Evolutionary conservation across 2,888 invertebrate genomes (phyloP), one percentile per base, ranked within the genome.

Genomic region (Spilarctia lutea): DNA sequence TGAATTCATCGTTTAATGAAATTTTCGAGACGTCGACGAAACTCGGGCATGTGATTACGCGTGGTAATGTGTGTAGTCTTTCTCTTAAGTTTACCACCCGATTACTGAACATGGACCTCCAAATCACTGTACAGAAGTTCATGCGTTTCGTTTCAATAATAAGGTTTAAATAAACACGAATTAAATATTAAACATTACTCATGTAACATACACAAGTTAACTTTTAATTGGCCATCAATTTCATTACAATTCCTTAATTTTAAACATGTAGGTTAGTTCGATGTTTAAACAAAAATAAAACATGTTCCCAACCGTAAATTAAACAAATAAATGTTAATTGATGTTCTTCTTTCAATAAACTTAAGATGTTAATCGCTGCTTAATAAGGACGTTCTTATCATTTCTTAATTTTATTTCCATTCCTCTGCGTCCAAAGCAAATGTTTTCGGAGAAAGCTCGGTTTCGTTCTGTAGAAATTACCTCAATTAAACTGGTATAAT

Each of bases 361-460:
- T 56, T 35, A 35, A 56, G 11, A 39, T 39, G 33, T 56, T 27
- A 56, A 13, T 67, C 39, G n/a, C n/a, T 7, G 24, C 56, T 56
- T 69, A 60, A 56, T 60, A 24, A 56, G 56, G 65, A 48, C 45
- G 30, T 65, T 11, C 39, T 67, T 72, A 72, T 66, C 39, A 67
- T n/a, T 67, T 60, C 39, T 72, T 67, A 66, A 72, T 72, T n/a
- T n/a, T 72, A 71, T 66, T 52, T 45, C 24, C 67, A 72, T 67
- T 66, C 27, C n/a, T 66, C 65, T n/a, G 52, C 35, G 42, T 66
- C 65, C 52, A 65, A 52, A 72, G 66, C 42, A 67, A 72, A 67
- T 39, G 42, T 68, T 67, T 72, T 42, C 65, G 72, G 48, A 72
- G 67, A 72, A 72, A 67, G 33, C 8, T 60, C n/a, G n/a, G 33